phyloP scores from a whole-genome alignment of 2,797 vertebrate species.

The Acridotheres tristis region DNA sequence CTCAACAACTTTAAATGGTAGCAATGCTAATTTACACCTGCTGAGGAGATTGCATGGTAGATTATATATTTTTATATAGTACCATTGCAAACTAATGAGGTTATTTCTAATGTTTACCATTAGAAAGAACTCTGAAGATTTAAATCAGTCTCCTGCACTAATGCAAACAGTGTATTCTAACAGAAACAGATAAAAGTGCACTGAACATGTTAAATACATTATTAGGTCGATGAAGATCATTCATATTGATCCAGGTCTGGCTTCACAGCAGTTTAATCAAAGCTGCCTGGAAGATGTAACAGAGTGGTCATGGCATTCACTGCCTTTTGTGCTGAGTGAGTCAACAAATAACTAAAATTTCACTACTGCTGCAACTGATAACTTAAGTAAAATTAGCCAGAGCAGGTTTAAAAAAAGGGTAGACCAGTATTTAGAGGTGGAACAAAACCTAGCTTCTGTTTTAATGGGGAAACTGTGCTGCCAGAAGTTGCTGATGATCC shows the following conservation, averaged over 20 bases:
- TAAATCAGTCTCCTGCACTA: constrained; percentile 58
- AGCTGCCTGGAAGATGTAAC: constrained; percentile 67
- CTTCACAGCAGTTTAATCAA: constrained; percentile 74
- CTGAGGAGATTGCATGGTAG: neutral
- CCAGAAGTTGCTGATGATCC: neutral
- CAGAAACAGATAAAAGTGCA: constrained; percentile 52
- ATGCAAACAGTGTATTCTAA: constrained; percentile 29
- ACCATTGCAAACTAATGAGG: neutral
- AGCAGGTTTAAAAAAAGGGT: neutral
- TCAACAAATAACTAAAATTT: constrained; percentile 27
- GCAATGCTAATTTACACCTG: neutral
- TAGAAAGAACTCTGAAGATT: constrained; percentile 26
- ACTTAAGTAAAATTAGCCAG: constrained; percentile 18
- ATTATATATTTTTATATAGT: neutral
- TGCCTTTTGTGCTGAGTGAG: constrained; percentile 17
- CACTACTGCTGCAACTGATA: constrained; percentile 38
- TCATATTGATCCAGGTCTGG: constrained; percentile 79
- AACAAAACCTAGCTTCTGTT: neutral
- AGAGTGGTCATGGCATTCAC: constrained; percentile 34
- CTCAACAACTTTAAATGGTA: neutral
- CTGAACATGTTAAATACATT: constrained; percentile 74
- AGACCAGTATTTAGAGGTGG: neutral
- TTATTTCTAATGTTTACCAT: constrained; percentile 32
- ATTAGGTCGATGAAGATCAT: constrained; percentile 79
- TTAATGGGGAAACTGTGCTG: neutral